Base-by-base conservation (phyloP, 2,113 vertebrate species). In the Myrmecobius fasciatus region DNA sequence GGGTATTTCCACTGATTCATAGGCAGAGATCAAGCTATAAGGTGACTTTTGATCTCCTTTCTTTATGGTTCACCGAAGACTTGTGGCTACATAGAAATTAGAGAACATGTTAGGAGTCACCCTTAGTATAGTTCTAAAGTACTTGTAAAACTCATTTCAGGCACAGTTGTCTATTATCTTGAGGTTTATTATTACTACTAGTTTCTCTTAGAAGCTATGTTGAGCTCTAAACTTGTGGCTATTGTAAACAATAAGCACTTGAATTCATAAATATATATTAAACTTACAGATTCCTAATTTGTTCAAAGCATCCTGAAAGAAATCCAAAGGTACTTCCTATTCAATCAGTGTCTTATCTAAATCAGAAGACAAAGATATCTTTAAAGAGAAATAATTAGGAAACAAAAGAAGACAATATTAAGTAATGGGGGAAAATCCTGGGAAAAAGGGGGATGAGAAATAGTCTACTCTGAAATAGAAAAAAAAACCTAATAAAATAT, bases 71-170 rank as follows among this genome's bases (percentile, higher is more conserved):
- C 90, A 9, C 91, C 14, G 7, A 96, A 89, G 8, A 90, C 10
- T 49, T 90, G 47, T 48, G 25, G 89, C 28, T 90, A 28, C 91
- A 52, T 95, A 36, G 52, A 93, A 93, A 28, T 49, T 89, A 92
- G 52, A 56, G 1, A 91, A 54, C 49, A 54, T 92, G 3, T 2
- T 52, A 5, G 43, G 89, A 96, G 5, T 53, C 90, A 95, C 47
- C 12, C 90, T 48, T 54, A 92, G 5, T 1, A 52, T 92, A 48
- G n/a, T 92, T 90, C 8, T 88, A 92, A 48, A 24, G 0, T 0
- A 43, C 2, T 83, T 83, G 3, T 75, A 17, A 83, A 83, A 43
- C n/a, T 83, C 5, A 83, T 43, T 43, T 83, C 7, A 43, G 20
- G 6, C n/a, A 83, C 17, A 83, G 24, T 3, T 22, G 67, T 83